phyloP scores from a whole-genome alignment of 2,888 invertebrate genomes.

The Homarus gammarus region DNA sequence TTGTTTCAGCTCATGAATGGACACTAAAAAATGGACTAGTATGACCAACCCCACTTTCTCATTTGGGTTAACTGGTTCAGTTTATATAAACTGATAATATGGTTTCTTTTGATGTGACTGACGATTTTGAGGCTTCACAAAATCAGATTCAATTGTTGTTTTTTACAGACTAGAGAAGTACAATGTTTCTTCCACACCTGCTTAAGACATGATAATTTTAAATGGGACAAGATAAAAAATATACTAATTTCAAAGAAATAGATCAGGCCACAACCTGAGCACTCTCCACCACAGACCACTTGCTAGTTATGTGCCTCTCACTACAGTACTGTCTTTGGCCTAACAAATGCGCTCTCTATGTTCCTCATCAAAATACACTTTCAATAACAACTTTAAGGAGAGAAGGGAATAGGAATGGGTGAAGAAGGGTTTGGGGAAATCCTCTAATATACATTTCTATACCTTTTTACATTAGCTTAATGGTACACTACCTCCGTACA shows the following conservation, averaged over 20 bases:
- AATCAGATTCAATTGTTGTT: no score
- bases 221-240: conserved; percentile 18
- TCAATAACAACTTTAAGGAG: conserved; percentile 26
- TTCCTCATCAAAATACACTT: conserved; percentile 40
- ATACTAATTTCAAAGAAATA: not conserved
- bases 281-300: conserved; percentile 13
- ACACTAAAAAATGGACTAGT: no score
- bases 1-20: no score
- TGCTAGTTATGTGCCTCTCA: conserved; percentile 31
- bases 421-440: conserved; percentile 31
- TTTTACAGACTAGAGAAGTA: no score
- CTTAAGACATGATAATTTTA: not conserved
- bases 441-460: conserved; percentile 64
- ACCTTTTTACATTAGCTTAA: conserved; percentile 69
- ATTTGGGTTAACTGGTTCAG: no score
- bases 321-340: conserved; percentile 51
- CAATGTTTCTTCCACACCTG: no score
- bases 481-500: conserved; percentile 61
- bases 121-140: no score
- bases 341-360: conserved; percentile 31
- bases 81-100: no score
- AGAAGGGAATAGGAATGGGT: conserved; percentile 10
- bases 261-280: conserved; percentile 8
- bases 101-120: no score
- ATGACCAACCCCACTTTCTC: no score